Evolutionary conservation across 2,888 invertebrate genomes (phyloP).

Genomic region (Ormyrus nitidulus): DNA sequence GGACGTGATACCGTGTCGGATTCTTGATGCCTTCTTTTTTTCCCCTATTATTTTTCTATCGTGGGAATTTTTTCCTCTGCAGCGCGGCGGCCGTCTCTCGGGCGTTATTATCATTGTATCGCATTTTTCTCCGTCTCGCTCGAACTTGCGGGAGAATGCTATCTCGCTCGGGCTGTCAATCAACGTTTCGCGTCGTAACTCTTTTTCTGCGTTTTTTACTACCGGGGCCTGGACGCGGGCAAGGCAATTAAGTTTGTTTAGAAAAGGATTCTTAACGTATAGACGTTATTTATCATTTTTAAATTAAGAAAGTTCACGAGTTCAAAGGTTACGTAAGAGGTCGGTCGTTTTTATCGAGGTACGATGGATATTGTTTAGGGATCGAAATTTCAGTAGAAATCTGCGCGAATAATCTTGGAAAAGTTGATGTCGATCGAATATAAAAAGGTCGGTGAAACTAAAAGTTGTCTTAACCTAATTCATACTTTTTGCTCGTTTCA

Average conservation of each 20-base stretch:
- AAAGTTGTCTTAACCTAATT: no score
- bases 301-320: background rate
- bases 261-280: conserved; percentile 13
- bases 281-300: conserved; percentile 28
- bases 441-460: no score
- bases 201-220: conserved; percentile 22
- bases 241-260: conserved; percentile 49
- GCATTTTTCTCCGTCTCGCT: conserved; percentile 25
- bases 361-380: no score
- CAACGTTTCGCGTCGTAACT: conserved; percentile 24
- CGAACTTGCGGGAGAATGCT: background rate
- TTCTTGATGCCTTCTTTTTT: background rate
- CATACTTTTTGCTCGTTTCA: no score
- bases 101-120: conserved; percentile 23
- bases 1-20: no score
- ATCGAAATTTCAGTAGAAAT: no score
- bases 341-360: no score
- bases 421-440: no score
- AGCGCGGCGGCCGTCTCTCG: background rate
- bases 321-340: no score
- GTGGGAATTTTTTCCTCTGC: conserved; percentile 48
- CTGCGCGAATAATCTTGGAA: no score
- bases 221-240: conserved; percentile 12
- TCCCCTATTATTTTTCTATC: conserved; percentile 27
- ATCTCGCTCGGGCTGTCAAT: conserved; percentile 36